These are phyloP conservation scores for Chitala chitala DNA, from an alignment of 2,113 vertebrate genomes.

Conservation along the genomic window DNA sequence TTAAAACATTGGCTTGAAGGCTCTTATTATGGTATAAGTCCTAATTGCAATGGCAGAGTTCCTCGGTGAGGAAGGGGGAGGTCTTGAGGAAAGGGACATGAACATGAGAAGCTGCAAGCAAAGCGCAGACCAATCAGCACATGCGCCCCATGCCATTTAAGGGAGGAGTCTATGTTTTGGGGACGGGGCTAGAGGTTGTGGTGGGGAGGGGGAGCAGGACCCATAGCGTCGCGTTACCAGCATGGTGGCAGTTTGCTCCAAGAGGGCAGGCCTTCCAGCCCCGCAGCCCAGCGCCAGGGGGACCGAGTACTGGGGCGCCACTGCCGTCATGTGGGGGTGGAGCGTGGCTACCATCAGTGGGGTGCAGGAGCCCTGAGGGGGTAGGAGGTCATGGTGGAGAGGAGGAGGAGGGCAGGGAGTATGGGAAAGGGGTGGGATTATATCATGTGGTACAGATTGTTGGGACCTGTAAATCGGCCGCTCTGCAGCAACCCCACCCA, in stretches of 20 bases:
- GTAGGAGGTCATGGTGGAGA: slow-evolving; percentile 39
- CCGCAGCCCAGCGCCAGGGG: slow-evolving; percentile 81
- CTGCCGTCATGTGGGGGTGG: slow-evolving; percentile 82
- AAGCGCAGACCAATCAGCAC: slow-evolving; percentile 29
- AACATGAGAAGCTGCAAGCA: slow-evolving; percentile 23
- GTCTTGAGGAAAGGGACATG: slow-evolving; percentile 14
- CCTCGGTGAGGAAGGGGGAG: slow-evolving; percentile 1
- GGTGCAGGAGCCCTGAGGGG: slow-evolving; percentile 85
- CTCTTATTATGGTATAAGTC: background rate
- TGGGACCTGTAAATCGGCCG: background rate
- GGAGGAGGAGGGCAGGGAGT: slow-evolving; percentile 45
- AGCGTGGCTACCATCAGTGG: slow-evolving; percentile 88
- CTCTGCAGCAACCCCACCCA: background rate
- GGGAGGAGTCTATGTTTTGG: slow-evolving; percentile 50
- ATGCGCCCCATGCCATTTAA: slow-evolving; percentile 28
- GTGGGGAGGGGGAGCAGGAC: slow-evolving; percentile 41
- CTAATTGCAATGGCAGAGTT: background rate
- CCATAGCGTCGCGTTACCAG: slow-evolving; percentile 70
- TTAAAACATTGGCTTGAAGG: background rate
- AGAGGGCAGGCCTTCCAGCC: slow-evolving; percentile 77
- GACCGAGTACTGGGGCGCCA: slow-evolving; percentile 77
- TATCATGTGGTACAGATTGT: slow-evolving; percentile 18
- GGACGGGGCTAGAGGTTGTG: slow-evolving; percentile 56
- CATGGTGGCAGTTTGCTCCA: slow-evolving; percentile 84
- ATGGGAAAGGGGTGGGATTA: slow-evolving; percentile 27